A percentile compares a stretch with the other conserved stretches of the same genome.
These are phyloP conservation scores for Sminthurinus signatus DNA, from an alignment of 1,140 invertebrate species.

Conservation along the genomic window DNA sequence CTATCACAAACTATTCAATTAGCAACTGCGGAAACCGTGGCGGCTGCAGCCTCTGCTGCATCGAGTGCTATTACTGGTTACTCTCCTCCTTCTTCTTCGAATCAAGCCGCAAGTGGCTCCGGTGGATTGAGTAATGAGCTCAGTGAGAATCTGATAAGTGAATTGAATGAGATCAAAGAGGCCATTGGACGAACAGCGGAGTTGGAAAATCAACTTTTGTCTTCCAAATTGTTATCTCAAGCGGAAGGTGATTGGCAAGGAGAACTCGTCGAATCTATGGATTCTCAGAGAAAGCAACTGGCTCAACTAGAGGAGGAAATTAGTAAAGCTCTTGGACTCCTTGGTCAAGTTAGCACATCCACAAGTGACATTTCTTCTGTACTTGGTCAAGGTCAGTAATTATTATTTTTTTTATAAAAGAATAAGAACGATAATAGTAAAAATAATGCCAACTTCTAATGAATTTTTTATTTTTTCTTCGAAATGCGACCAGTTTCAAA, in stretches of 20 bases:
- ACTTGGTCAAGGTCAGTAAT: too few species aligned
- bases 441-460: too few species aligned
- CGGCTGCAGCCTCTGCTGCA: neutral
- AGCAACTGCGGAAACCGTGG: neutral
- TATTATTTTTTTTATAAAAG: too few species aligned
- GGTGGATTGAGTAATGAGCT: conserved; percentile 19
- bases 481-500: too few species aligned
- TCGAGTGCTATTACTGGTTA: neutral
- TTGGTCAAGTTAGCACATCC: conserved; percentile 26
- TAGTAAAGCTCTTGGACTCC: conserved; percentile 24
- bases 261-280: conserved; percentile 37
- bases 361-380: too few species aligned
- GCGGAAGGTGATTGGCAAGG: conserved; percentile 29
- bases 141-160: conserved; percentile 29
- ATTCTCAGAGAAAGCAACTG: conserved; percentile 35
- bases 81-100: neutral
- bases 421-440: too few species aligned
- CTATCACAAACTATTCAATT: neutral
- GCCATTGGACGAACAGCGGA: conserved; percentile 27
- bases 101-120: neutral
- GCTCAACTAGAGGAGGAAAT: conserved; percentile 39
- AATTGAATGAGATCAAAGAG: conserved; percentile 39
- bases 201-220: conserved; percentile 30
- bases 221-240: conserved; percentile 3
- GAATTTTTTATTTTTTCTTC: too few species aligned